Evolutionary conservation across 2,797 vertebrate species (phyloP).

Genomic region (Microhierax caerulescens): DNA sequence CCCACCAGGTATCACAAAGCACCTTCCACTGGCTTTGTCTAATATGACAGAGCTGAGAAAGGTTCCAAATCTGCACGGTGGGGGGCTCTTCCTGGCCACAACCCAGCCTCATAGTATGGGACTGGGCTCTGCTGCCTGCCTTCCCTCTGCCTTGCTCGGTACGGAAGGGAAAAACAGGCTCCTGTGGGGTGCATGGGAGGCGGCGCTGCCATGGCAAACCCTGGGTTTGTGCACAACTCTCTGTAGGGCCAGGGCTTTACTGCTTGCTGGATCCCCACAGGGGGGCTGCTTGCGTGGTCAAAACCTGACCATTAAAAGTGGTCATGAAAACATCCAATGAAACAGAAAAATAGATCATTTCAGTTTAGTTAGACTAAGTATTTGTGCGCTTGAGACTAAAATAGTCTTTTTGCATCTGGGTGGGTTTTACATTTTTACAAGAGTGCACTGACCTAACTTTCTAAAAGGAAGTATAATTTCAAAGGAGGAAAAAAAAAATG

Average conservation of each 20-base stretch:
- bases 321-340: background rate
- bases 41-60: background rate
- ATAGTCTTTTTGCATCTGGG: background rate
- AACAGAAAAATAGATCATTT: background rate
- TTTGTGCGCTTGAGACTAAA: background rate
- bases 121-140: background rate
- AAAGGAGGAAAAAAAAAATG: background rate
- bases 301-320: background rate
- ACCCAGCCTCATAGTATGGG: rapidly evolving
- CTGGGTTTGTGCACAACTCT: rapidly evolving
- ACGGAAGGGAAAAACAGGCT: background rate
- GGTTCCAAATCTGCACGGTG: background rate
- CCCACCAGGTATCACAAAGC: background rate
- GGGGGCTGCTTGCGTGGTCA: background rate
- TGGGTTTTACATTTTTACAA: background rate
- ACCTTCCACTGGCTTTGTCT: background rate
- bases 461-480: background rate
- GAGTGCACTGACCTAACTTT: background rate
- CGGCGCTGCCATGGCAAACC: background rate
- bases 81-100: background rate
- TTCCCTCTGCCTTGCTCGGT: background rate
- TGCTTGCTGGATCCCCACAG: background rate
- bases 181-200: background rate
- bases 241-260: background rate
- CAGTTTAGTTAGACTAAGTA: background rate